phyloP scores from a whole-genome alignment of 2,888 invertebrate genomes.

The Calameuta filiformis region DNA sequence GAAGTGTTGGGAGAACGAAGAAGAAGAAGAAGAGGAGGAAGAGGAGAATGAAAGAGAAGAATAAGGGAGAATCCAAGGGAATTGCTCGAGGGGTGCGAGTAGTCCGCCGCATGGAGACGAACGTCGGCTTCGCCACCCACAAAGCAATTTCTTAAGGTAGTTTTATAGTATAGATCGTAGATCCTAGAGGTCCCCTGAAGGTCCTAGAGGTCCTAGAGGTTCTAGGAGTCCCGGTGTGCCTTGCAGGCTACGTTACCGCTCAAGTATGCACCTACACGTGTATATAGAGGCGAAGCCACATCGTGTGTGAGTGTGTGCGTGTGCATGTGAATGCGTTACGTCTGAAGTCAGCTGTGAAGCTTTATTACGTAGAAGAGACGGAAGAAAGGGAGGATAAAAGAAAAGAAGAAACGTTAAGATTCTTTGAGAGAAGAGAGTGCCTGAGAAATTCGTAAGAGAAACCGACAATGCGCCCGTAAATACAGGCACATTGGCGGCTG shows the following conservation, averaged over 20 bases:
- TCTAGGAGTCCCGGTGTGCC: not conserved
- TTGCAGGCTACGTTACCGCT: not conserved
- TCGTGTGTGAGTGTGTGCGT: no score
- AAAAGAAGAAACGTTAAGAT: not conserved
- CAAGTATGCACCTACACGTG: not conserved
- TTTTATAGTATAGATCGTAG: conserved; percentile 34
- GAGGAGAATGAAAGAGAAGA: not conserved
- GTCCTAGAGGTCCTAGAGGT: no score
- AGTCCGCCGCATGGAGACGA: not conserved
- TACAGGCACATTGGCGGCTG: not conserved
- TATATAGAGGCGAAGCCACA: not conserved
- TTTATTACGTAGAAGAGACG: not conserved
- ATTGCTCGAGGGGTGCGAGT: not conserved
- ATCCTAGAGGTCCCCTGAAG: not conserved
- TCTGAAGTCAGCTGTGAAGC: not conserved
- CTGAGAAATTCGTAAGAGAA: not conserved
- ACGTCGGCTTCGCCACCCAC: conserved; percentile 12
- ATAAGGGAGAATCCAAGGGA: not conserved
- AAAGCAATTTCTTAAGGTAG: conserved; percentile 53
- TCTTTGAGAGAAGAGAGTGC: not conserved
- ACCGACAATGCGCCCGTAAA: not conserved
- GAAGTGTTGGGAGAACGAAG: not conserved
- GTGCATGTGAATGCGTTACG: not conserved
- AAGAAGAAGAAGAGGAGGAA: not conserved
- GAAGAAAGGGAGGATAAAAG: conserved; percentile 22